These are phyloP conservation scores for Crax fasciolata DNA, from an alignment of 2,797 vertebrate species.

Conservation along the genomic window DNA sequence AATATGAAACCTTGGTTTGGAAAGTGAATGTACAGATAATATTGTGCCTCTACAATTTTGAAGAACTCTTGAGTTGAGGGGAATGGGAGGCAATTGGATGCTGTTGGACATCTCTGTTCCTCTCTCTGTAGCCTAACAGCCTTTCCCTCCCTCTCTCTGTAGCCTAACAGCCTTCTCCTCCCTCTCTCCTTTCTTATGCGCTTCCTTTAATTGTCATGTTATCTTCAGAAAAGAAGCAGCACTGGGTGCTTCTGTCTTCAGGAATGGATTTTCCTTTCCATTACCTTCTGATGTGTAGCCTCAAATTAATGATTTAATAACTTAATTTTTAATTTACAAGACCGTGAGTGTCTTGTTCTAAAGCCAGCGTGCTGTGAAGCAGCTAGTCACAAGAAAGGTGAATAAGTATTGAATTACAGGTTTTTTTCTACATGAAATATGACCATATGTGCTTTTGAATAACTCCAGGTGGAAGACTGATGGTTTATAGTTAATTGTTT, in stretches of 20 bases:
- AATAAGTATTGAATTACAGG: slow-evolving; percentile 71
- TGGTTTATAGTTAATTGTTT: slow-evolving; percentile 61
- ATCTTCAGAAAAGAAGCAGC: not conserved
- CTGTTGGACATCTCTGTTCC: not conserved
- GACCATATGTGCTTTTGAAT: slow-evolving; percentile 76
- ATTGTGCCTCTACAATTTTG: not conserved
- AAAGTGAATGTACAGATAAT: not conserved
- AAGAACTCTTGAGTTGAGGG: not conserved
- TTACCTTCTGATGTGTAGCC: not conserved
- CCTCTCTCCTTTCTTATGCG: not conserved
- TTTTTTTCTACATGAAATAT: slow-evolving; percentile 63
- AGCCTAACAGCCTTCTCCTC: not conserved
- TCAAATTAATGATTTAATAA: not conserved
- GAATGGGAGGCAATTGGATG: not conserved
- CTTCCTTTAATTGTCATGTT: not conserved
- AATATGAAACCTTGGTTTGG: not conserved
- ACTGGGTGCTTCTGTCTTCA: not conserved
- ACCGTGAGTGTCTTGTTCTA: not conserved
- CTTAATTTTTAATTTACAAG: not conserved
- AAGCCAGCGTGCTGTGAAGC: not conserved
- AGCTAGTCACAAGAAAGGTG: slow-evolving; percentile 49
- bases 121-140: not conserved
- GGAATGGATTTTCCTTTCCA: not conserved
- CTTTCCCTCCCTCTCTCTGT: not conserved
- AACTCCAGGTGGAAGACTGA: slow-evolving; percentile 83